A percentile compares a stretch with the other conserved stretches of the same genome.
Conservation (phyloP, 2,113 vertebrate species). For the Limnothrissa miodon region DNA sequence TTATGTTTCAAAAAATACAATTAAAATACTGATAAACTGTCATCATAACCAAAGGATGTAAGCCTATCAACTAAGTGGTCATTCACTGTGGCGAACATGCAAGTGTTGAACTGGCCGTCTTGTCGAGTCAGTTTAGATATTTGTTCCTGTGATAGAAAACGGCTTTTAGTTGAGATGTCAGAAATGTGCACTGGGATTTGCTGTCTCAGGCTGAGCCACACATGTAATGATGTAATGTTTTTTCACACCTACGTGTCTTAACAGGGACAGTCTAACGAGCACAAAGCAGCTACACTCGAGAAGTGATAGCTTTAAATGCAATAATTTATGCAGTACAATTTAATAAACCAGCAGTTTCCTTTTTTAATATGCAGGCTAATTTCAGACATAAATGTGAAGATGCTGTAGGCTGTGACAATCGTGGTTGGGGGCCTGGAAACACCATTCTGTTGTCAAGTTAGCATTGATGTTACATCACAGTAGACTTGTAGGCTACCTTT, state of each 20-base stretch:
- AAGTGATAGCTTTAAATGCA: not conserved
- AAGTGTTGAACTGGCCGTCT: not conserved
- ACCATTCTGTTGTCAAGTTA: constrained; percentile 1
- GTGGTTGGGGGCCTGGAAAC: not conserved
- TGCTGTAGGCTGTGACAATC: not conserved
- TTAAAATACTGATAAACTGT: not conserved
- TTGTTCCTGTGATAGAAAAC: not conserved
- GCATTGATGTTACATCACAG: not conserved
- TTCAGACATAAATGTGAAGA: not conserved
- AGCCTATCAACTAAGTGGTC: not conserved
- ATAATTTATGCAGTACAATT: not conserved
- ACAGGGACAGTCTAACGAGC: not conserved
- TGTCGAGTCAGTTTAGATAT: not conserved
- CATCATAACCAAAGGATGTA: not conserved
- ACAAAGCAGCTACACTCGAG: not conserved
- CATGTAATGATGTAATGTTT: constrained; percentile 46
- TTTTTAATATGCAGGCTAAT: not conserved
- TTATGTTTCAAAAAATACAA: not conserved
- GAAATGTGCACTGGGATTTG: not conserved
- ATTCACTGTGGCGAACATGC: not conserved
- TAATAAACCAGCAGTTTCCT: not conserved
- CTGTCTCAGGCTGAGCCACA: constrained; percentile 14
- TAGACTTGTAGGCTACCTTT: not conserved
- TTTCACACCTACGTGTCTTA: constrained; percentile 35
- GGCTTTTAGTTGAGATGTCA: not conserved